phyloP scores from a whole-genome alignment of 2,113 vertebrate species.

The Mixornis gularis region DNA sequence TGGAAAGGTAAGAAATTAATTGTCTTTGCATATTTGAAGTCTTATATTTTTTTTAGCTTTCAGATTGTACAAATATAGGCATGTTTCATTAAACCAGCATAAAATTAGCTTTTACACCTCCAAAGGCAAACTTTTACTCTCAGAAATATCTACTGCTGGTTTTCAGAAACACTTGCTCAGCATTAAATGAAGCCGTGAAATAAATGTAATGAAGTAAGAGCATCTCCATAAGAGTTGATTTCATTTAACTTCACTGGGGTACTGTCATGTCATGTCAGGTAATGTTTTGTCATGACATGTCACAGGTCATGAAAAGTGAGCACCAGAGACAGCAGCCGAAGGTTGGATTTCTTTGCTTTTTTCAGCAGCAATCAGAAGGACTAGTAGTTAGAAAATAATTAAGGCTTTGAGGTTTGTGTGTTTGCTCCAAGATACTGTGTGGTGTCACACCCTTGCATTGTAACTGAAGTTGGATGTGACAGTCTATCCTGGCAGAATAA shows the following conservation, averaged over 20 bases:
- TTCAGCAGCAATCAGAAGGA: not conserved
- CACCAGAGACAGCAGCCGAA: not conserved
- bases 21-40: not conserved
- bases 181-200: not conserved
- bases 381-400: not conserved
- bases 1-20: not conserved
- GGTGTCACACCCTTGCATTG: not conserved
- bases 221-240: not conserved
- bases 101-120: not conserved
- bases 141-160: not conserved
- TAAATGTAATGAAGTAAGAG: not conserved
- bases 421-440: not conserved
- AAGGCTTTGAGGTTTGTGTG: not conserved
- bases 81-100: not conserved
- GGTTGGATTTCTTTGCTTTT: not conserved
- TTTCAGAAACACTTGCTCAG: not conserved
- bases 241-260: not conserved
- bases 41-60: not conserved
- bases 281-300: not conserved
- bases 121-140: not conserved
- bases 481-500: not conserved
- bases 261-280: not conserved
- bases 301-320: not conserved
- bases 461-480: not conserved
- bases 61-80: not conserved